Conservation (phyloP, 2,888 invertebrate genomes). For the Drosophila sordidapex region DNA sequence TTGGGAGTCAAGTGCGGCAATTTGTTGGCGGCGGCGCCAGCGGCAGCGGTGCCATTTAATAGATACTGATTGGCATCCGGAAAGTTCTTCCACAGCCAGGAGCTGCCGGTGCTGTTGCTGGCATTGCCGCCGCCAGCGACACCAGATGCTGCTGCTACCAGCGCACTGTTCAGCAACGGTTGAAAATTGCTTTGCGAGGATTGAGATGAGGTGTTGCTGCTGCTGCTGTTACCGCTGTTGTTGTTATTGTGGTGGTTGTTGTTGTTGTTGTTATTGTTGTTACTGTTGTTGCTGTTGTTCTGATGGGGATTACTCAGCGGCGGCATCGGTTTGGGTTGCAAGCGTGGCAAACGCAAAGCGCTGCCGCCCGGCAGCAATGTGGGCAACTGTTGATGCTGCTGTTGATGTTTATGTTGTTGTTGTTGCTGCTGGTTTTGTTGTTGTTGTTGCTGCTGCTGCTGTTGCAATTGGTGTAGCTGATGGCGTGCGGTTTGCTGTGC, state of each 20-base stretch:
- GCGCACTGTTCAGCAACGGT: conserved; percentile 1
- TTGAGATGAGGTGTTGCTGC: not conserved
- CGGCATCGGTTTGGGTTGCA: conserved; percentile 66
- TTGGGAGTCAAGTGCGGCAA: conserved; percentile 75
- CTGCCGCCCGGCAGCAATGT: conserved; percentile 38
- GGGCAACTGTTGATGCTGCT: conserved; percentile 49
- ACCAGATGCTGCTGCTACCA: conserved; percentile 4
- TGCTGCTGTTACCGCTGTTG: conserved; percentile 26
- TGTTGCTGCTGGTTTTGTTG: conserved; percentile 43
- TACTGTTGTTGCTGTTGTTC: conserved; percentile 1
- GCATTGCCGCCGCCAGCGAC: not conserved
- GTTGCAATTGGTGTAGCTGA: conserved; percentile 64
- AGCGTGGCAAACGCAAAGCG: conserved; percentile 50
- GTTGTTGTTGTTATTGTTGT: not conserved
- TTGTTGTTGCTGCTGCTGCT: conserved; percentile 48
- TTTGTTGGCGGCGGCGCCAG: conserved; percentile 35
- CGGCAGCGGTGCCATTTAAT: conserved; percentile 74
- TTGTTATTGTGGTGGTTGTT: conserved; percentile 53
- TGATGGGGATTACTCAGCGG: conserved; percentile 64
- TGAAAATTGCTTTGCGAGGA: not conserved
- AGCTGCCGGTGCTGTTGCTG: conserved; percentile 42
- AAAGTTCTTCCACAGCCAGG: conserved; percentile 83
- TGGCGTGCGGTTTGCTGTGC: conserved; percentile 59
- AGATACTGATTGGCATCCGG: conserved; percentile 82
- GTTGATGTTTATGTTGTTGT: conserved; percentile 31